A percentile compares a stretch with the other conserved stretches of the same genome.
Conservation (phyloP, 2,113 vertebrate species). For the Otus sunia region DNA sequence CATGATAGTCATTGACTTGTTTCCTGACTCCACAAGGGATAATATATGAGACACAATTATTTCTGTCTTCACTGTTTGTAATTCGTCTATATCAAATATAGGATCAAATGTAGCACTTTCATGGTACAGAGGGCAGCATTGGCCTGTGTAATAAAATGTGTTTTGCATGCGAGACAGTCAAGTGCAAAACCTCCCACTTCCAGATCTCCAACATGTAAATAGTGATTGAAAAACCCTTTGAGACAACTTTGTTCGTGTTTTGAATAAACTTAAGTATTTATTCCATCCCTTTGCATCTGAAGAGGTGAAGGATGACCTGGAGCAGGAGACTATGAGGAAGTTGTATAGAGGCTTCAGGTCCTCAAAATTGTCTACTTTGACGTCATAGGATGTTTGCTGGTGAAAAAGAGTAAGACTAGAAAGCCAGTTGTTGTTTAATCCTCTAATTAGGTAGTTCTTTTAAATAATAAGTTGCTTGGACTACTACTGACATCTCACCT, state of each 20-base stretch:
- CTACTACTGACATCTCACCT: neutral
- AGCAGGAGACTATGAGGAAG: neutral
- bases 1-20: neutral
- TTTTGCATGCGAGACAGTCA: neutral
- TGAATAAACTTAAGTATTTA: neutral
- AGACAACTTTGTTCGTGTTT: neutral
- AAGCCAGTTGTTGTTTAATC: neutral
- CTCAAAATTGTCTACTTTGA: neutral
- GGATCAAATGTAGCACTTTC: neutral
- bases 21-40: neutral
- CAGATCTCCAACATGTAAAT: neutral
- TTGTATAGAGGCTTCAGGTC: neutral
- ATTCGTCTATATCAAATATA: neutral
- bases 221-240: neutral
- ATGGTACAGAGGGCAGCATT: constrained; percentile 25
- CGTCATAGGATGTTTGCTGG: neutral
- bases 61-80: neutral
- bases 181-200: neutral
- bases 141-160: neutral
- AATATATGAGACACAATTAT: neutral
- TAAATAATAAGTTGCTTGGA: neutral
- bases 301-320: neutral
- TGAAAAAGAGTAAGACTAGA: neutral
- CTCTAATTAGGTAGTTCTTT: neutral
- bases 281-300: neutral